Percentiles rank a stretch among this genome's conserved stretches.
Conservation (phyloP, 2,888 invertebrate genomes). For the Diplazon laetatorius region DNA sequence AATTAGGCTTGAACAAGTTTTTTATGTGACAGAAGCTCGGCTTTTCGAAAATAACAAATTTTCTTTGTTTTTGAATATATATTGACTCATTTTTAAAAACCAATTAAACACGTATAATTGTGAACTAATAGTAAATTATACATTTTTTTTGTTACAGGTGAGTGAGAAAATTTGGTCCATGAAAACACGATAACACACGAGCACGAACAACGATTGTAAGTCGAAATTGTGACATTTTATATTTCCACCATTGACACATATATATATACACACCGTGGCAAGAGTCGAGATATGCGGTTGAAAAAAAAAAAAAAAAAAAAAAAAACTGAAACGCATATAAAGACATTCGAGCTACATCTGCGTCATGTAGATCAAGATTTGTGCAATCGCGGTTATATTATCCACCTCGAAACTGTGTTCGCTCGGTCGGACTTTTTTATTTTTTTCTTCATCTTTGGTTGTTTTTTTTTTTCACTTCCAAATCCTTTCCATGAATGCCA, state of each 20-base stretch:
- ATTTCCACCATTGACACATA: too few relatives aligned
- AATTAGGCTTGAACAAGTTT: too few relatives aligned
- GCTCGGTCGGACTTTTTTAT: background rate
- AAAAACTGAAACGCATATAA: too few relatives aligned
- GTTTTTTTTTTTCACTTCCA: conserved; percentile 8
- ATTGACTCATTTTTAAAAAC: background rate
- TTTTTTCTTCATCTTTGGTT: background rate
- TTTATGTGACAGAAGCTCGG: too few relatives aligned
- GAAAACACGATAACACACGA: background rate
- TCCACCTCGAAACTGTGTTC: conserved; percentile 17
- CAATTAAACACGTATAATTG: background rate
- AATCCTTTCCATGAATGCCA: conserved; percentile 47
- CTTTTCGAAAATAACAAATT: too few relatives aligned
- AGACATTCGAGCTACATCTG: background rate
- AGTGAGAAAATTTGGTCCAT: background rate
- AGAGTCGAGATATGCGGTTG: background rate
- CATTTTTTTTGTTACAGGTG: conserved; percentile 29
- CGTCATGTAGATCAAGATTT: conserved; percentile 25
- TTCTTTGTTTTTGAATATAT: too few relatives aligned
- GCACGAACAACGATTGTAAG: background rate
- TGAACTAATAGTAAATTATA: background rate
- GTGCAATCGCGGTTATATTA: conserved; percentile 20
- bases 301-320: background rate
- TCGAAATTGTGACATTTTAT: background rate
- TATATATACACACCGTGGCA: too few relatives aligned